A percentile compares a stretch with the other conserved stretches of the same genome.
Evolutionary conservation across 2,113 vertebrate species (phyloP).

Genomic region (Gulo gulo): DNA sequence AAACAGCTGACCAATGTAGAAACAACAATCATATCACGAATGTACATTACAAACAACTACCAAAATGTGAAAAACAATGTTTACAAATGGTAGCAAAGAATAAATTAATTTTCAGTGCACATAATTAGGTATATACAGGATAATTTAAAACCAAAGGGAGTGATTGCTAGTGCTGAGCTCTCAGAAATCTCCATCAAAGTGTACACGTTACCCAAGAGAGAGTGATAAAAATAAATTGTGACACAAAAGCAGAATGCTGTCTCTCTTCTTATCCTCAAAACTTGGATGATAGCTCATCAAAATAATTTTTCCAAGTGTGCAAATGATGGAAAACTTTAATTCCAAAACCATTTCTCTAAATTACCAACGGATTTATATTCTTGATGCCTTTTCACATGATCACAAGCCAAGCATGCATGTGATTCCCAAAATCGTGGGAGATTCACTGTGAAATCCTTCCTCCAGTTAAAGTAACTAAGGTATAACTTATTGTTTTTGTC

Average conservation of each 20-base stretch:
- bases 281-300: constrained; percentile 63
- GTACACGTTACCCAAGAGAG: constrained; percentile 76
- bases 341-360: constrained; percentile 98
- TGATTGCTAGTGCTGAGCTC: constrained; percentile 69
- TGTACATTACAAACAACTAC: constrained; percentile 58
- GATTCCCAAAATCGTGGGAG: constrained; percentile 95
- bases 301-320: constrained; percentile 74
- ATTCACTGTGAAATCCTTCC: constrained; percentile 94
- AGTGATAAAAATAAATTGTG: constrained; percentile 69
- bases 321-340: constrained; percentile 77
- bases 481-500: constrained; percentile 96
- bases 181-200: constrained; percentile 81
- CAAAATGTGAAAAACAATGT: constrained; percentile 71
- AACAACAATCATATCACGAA: constrained; percentile 61
- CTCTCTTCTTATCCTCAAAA: constrained; percentile 61
- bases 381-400: constrained; percentile 94
- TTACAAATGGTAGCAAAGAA: constrained; percentile 77
- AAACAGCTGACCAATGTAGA: constrained; percentile 63
- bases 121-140: constrained; percentile 79
- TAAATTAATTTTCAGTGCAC: constrained; percentile 80
- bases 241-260: constrained; percentile 46
- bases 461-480: constrained; percentile 96
- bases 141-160: constrained; percentile 77
- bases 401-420: constrained; percentile 96
- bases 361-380: constrained; percentile 94